phyloP scores from a whole-genome alignment of 37 sponge, comb jelly and placozoan species.

The Bolinopsis microptera region DNA sequence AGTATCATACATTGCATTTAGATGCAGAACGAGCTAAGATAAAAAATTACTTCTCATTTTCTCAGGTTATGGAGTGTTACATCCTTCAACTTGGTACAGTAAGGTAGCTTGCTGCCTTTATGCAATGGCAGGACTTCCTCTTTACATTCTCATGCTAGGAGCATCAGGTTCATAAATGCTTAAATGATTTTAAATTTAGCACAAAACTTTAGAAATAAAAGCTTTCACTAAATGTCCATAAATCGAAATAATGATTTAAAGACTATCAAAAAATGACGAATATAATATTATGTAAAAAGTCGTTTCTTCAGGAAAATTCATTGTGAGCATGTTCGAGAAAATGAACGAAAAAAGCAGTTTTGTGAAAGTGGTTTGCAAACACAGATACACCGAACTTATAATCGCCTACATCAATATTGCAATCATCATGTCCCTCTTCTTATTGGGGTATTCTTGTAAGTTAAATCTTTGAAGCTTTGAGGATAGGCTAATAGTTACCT shows the following conservation, averaged over 20 bases:
- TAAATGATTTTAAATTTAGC: background rate
- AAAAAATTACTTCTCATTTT: no score
- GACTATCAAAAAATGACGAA: no score
- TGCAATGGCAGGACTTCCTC: conserved; percentile 45
- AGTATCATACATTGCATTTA: no score
- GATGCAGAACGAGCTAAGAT: no score
- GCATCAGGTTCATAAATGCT: conserved; percentile 50
- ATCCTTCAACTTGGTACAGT: conserved; percentile 36
- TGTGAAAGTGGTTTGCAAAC: conserved; percentile 34
- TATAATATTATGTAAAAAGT: no score
- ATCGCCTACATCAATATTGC: conserved; percentile 55
- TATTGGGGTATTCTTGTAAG: conserved; percentile 53
- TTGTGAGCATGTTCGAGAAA: conserved; percentile 48
- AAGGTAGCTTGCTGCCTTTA: background rate
- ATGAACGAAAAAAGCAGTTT: conserved; percentile 28
- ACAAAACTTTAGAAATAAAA: background rate
- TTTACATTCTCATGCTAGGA: conserved; percentile 53
- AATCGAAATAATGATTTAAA: background rate
- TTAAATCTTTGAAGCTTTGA: no score
- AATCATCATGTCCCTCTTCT: conserved; percentile 38
- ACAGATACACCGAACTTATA: conserved; percentile 8
- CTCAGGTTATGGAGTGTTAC: conserved; percentile 27
- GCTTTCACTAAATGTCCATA: background rate
- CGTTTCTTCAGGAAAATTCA: conserved; percentile 37
- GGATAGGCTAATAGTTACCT: no score